phyloP scores from a whole-genome alignment of 1,140 invertebrate genomes.

The Ditylenchus dipsaci region DNA sequence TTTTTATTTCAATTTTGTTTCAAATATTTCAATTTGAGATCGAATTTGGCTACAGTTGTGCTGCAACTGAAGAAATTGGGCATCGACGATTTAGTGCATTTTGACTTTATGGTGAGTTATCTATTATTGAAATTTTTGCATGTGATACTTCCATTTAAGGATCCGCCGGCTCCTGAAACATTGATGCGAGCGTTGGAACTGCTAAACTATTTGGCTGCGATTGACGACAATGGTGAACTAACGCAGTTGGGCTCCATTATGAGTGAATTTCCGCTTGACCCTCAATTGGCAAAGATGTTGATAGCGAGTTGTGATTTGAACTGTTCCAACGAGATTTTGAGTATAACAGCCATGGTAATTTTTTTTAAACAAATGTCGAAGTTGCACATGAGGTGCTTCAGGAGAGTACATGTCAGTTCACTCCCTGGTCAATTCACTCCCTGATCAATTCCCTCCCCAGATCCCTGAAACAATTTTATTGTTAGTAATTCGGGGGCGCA shows the following conservation, averaged over 20 bases:
- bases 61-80: constrained; percentile 96
- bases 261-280: constrained; percentile 98
- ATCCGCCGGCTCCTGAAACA: constrained; percentile 98
- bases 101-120: constrained; percentile 82
- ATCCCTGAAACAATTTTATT: no score
- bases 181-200: constrained; percentile 97
- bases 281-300: constrained; percentile 96
- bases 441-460: no score
- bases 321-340: constrained; percentile 98
- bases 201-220: constrained; percentile 88
- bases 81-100: constrained; percentile 97
- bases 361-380: constrained; percentile 69
- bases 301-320: constrained; percentile 87
- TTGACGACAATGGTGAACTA: constrained; percentile 81
- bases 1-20: not conserved
- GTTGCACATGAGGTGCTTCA: no score
- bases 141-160: constrained; percentile 56
- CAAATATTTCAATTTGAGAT: constrained; percentile 62
- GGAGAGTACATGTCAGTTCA: no score
- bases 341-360: constrained; percentile 84
- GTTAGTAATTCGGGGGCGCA: no score
- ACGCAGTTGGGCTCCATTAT: constrained; percentile 95
- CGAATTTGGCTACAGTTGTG: constrained; percentile 92
- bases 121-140: no score
- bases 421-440: no score